Conservation (phyloP, 2,888 invertebrate species). For the Synanthedon tipuliformis region DNA sequence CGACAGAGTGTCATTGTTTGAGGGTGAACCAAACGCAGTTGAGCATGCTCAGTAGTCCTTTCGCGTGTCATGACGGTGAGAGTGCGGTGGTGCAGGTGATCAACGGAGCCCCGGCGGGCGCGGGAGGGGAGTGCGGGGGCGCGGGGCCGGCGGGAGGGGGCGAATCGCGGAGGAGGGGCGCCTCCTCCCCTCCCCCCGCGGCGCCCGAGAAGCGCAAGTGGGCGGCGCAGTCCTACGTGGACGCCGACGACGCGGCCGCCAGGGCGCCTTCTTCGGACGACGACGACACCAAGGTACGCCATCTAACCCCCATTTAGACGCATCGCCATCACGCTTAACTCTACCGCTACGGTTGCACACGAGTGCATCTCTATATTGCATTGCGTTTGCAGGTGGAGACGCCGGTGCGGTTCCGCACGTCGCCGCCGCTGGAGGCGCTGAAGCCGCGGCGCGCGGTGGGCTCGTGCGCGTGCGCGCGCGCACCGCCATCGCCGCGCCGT, state of each 20-base stretch:
- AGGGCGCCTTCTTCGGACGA: constrained; percentile 40
- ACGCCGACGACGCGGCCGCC: constrained; percentile 28
- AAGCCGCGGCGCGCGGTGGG: constrained; percentile 71
- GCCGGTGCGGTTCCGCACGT: constrained; percentile 90
- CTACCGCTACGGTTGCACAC: neutral
- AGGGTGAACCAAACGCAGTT: neutral
- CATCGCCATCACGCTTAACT: constrained; percentile 5
- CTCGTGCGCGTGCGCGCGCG: constrained; percentile 20
- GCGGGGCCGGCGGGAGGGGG: constrained; percentile 15
- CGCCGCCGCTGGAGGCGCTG: constrained; percentile 90
- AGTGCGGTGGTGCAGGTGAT: constrained; percentile 39
- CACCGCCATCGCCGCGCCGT: constrained; percentile 42
- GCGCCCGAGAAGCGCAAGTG: constrained; percentile 82
- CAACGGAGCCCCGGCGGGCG: constrained; percentile 43
- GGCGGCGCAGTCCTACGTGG: constrained; percentile 45
- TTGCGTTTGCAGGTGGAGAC: constrained; percentile 71
- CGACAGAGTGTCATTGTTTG: too few species aligned
- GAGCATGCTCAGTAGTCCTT: constrained; percentile 1
- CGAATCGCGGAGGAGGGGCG: constrained; percentile 51
- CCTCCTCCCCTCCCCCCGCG: constrained; percentile 64
- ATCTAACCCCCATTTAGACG: neutral
- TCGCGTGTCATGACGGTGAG: constrained; percentile 1
- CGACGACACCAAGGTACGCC: constrained; percentile 51
- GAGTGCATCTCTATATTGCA: neutral
- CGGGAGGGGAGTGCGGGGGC: constrained; percentile 14